Base-by-base conservation (phyloP, 2,113 vertebrate genomes). In the Oryzias woworae region DNA sequence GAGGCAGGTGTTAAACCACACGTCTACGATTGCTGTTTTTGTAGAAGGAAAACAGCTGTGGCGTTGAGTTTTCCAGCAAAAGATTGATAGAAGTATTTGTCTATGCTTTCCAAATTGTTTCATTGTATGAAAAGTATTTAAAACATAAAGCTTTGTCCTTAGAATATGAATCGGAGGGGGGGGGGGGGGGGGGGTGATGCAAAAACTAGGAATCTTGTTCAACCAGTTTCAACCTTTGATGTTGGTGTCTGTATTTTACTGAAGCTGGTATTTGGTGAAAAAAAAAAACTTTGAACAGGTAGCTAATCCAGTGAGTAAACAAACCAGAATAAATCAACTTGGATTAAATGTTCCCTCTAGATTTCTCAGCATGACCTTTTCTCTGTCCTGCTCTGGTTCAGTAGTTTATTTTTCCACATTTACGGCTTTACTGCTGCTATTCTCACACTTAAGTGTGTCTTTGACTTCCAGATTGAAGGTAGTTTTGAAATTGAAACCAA, bases 1-100 rank as follows among this genome's bases (percentile, higher is more conserved):
- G 54, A 63, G 17, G 66, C 69, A 77, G 77, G 77, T 73, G 77
- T 28, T 23, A 18, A 62, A 50, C 26, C 57, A 15, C 58, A 47
- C 56, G 53, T 7, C 13, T 6, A 2, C 53, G n/a, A 60, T 51
- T 17, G 47, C 17, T 31, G 58, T 60, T 61, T 41, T 46, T 10
- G 22, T 42, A 28, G 58, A 36, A 41, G 43, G 61, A 63, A 60
- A 51, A 23, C 7, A 48, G n/a, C 8, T 46, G 17, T 20, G n/a
- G 20, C 15, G 17, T 6, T 18, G 18, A 18, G n/a, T 20, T 48
- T 18, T 48, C 17, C 18, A 18, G 17, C 5, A 48, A 10, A 48
- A 2, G 47, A 17, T 14, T 4, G 17, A 48, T 18, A 17, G 22
- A 2, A 60, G 26, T 28, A 43, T 50, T 56, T 10, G 26, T 44